Evolutionary conservation across 2,797 vertebrate genomes (phyloP).

Genomic region (Sebastes itinus): DNA sequence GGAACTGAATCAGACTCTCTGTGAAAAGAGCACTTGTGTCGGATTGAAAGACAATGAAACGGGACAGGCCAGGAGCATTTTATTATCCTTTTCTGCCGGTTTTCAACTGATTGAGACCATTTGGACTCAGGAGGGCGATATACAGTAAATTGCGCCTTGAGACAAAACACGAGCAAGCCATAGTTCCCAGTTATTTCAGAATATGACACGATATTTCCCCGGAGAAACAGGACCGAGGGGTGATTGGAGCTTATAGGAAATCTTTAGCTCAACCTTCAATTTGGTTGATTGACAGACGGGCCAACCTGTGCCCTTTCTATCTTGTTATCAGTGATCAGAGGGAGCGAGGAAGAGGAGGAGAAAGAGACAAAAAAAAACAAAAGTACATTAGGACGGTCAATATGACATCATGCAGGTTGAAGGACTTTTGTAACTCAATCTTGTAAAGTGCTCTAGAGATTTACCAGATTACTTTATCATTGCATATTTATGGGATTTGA

Average conservation of each 20-base stretch:
- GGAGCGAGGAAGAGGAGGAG: slow-evolving; percentile 23
- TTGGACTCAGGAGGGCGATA: slow-evolving; percentile 21
- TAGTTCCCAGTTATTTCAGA: slow-evolving; percentile 21
- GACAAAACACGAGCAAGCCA: slow-evolving; percentile 28
- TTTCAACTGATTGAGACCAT: slow-evolving; percentile 40
- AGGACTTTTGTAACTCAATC: slow-evolving; percentile 64
- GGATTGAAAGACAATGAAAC: slow-evolving; percentile 68
- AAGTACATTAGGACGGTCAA: slow-evolving; percentile 42
- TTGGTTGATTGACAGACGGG: slow-evolving; percentile 63
- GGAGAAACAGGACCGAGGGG: not conserved
- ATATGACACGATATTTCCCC: slow-evolving; percentile 8
- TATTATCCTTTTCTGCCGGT: slow-evolving; percentile 54
- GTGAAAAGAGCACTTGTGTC: slow-evolving; percentile 67
- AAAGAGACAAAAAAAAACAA: slow-evolving; percentile 52
- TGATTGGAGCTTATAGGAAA: slow-evolving; percentile 25
- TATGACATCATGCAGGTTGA: slow-evolving; percentile 63
- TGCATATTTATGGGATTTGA: slow-evolving; percentile 62
- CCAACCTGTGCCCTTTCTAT: slow-evolving; percentile 59
- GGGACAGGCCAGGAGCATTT: slow-evolving; percentile 60
- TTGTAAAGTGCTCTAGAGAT: slow-evolving; percentile 60
- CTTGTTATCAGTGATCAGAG: slow-evolving; percentile 64
- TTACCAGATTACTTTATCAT: slow-evolving; percentile 57
- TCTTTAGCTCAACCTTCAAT: slow-evolving; percentile 53
- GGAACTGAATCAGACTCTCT: slow-evolving; percentile 66
- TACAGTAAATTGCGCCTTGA: slow-evolving; percentile 30